phyloP scores from a whole-genome alignment of 53 echinoderm and acorn worm species.

The Holothuria scabra region DNA sequence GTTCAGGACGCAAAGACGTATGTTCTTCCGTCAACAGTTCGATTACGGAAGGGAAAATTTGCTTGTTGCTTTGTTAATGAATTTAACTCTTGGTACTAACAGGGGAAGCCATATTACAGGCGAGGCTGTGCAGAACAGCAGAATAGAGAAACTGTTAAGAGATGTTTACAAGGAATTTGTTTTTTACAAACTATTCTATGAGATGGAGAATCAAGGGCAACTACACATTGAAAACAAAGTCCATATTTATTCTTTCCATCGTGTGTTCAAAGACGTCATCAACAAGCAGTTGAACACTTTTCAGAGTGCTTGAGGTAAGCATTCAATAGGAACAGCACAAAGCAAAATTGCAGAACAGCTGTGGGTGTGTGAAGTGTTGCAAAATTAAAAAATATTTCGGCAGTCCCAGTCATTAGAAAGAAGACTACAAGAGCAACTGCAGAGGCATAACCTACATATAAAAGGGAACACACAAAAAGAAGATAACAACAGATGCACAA shows the following conservation, averaged over 20 bases:
- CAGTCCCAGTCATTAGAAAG: not conserved
- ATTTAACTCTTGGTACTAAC: not conserved
- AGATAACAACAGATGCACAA: not conserved
- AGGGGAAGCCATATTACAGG: constrained; percentile 38
- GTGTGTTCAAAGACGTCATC: not conserved
- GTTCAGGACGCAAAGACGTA: not conserved
- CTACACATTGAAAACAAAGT: not conserved
- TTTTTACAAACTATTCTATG: constrained; percentile 11
- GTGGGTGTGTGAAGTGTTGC: constrained; percentile 21
- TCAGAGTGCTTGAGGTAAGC: not conserved
- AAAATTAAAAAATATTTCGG: not conserved
- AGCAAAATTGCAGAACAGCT: constrained; percentile 14
- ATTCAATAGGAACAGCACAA: not conserved
- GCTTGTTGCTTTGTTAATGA: constrained; percentile 32
- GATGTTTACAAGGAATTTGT: not conserved
- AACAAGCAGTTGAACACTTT: not conserved
- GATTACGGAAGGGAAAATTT: constrained; percentile 40
- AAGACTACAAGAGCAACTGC: not conserved
- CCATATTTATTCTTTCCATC: constrained; percentile 30
- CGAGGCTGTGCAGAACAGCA: constrained; percentile 9
- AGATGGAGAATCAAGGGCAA: not conserved
- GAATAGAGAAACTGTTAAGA: constrained; percentile 27
- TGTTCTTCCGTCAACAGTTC: constrained; percentile 8
- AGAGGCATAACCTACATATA: not conserved
- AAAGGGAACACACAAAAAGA: not conserved